Conservation (phyloP, 2,113 vertebrate genomes). For the Dissostichus mawsoni region DNA sequence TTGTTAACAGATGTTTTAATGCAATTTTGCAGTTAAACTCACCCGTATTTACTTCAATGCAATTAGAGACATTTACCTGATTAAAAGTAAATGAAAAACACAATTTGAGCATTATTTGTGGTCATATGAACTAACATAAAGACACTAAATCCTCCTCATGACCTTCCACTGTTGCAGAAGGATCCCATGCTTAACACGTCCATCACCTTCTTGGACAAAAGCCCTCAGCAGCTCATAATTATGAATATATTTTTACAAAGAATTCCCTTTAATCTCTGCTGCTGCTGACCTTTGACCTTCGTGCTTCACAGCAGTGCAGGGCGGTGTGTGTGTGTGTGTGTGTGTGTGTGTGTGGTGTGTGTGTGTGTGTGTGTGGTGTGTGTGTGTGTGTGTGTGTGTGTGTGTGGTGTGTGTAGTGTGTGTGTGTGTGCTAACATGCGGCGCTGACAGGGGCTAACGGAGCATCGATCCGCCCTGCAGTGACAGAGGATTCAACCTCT, state of each 20-base stretch:
- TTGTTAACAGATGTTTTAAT: no score
- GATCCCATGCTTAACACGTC: neutral
- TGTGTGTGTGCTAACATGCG: neutral
- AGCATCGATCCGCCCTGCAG: conserved; percentile 57
- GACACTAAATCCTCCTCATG: conserved; percentile 6
- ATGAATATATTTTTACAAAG: neutral
- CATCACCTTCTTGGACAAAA: neutral
- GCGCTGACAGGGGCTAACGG: conserved; percentile 42
- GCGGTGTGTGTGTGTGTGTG: neutral
- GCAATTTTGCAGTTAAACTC: no score
- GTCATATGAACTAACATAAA: neutral
- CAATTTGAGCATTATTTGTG: neutral
- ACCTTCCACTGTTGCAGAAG: conserved; percentile 3
- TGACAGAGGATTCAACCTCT: conserved; percentile 48
- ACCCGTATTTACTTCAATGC: no score
- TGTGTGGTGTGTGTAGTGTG: no score
- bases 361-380: no score
- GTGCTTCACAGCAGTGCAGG: neutral
- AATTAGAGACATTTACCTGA: no score
- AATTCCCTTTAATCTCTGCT: neutral
- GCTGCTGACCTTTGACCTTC: conserved; percentile 2
- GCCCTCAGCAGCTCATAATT: neutral
- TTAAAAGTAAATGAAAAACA: neutral
- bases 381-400: no score
- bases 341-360: no score